Evolutionary conservation across 2,888 invertebrate species (phyloP).

Genomic region (Axea sp.): DNA sequence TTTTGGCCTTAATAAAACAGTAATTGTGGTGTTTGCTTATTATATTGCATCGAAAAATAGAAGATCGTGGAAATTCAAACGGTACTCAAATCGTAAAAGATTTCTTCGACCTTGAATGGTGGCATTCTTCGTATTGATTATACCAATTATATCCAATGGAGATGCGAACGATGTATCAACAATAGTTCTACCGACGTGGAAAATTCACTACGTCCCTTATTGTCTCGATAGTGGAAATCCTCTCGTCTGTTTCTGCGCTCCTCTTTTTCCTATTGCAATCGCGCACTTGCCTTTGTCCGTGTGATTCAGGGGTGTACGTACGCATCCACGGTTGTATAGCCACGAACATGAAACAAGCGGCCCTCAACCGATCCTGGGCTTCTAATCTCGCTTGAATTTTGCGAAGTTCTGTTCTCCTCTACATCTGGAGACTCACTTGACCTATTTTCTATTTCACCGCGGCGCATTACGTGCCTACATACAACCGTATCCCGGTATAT

Average conservation of each 20-base stretch:
- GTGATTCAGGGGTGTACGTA: not conserved
- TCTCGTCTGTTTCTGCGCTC: slow-evolving; percentile 6
- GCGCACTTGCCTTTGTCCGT: slow-evolving; percentile 5
- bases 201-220: slow-evolving; percentile 36
- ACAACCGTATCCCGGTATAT: slow-evolving; percentile 41
- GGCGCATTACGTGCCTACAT: slow-evolving; percentile 52
- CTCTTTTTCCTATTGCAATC: slow-evolving; percentile 42
- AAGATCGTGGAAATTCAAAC: not conserved
- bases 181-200: slow-evolving; percentile 1
- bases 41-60: slow-evolving; percentile 8
- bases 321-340: slow-evolving; percentile 30
- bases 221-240: slow-evolving; percentile 41
- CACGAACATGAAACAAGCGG: slow-evolving; percentile 47
- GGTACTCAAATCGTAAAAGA: not conserved
- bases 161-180: slow-evolving; percentile 32
- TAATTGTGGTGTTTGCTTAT: slow-evolving; percentile 19
- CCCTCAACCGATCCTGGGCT: slow-evolving; percentile 49
- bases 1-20: slow-evolving; percentile 4
- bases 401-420: slow-evolving; percentile 56
- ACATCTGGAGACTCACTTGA: slow-evolving; percentile 63
- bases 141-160: slow-evolving; percentile 33
- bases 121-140: slow-evolving; percentile 18
- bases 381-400: slow-evolving; percentile 58
- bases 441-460: slow-evolving; percentile 62
- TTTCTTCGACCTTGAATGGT: slow-evolving; percentile 8